Evolutionary conservation across 2,888 invertebrate genomes (phyloP).

Genomic region (Mallateleia sp.): DNA sequence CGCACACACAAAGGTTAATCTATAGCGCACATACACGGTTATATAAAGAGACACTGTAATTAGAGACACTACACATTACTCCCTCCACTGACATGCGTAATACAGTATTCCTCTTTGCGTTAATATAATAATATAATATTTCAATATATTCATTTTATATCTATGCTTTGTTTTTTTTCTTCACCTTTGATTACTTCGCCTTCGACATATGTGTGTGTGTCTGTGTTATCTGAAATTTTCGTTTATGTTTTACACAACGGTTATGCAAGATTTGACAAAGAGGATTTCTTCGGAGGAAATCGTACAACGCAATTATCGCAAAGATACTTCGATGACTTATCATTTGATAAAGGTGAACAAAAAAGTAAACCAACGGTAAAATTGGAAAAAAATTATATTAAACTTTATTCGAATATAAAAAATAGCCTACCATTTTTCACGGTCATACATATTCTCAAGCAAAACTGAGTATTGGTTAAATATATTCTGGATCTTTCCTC

Average conservation of each 20-base stretch:
- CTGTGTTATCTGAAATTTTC: constrained; percentile 17
- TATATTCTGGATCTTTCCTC: too few relatives aligned
- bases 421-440: too few relatives aligned
- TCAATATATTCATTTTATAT: constrained; percentile 71
- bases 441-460: too few relatives aligned
- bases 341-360: too few relatives aligned
- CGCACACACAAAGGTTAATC: constrained; percentile 82
- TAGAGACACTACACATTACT: constrained; percentile 83
- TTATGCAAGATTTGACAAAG: constrained; percentile 52
- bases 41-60: constrained; percentile 84
- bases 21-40: constrained; percentile 83
- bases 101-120: constrained; percentile 76
- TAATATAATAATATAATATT: constrained; percentile 79
- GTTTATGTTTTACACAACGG: constrained; percentile 35
- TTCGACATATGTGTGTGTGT: constrained; percentile 25
- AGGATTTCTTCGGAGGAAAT: constrained; percentile 54
- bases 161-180: constrained; percentile 60
- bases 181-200: constrained; percentile 69
- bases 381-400: too few relatives aligned
- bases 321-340: too few relatives aligned
- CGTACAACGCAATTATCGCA: constrained; percentile 27
- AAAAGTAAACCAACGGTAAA: too few relatives aligned
- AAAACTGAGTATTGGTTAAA: too few relatives aligned
- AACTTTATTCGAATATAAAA: too few relatives aligned
- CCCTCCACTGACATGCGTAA: constrained; percentile 74